Percentiles rank a stretch among this genome's conserved stretches.
Conservation (phyloP, 2,113 vertebrate genomes). For the Chlamydotis undulata region DNA sequence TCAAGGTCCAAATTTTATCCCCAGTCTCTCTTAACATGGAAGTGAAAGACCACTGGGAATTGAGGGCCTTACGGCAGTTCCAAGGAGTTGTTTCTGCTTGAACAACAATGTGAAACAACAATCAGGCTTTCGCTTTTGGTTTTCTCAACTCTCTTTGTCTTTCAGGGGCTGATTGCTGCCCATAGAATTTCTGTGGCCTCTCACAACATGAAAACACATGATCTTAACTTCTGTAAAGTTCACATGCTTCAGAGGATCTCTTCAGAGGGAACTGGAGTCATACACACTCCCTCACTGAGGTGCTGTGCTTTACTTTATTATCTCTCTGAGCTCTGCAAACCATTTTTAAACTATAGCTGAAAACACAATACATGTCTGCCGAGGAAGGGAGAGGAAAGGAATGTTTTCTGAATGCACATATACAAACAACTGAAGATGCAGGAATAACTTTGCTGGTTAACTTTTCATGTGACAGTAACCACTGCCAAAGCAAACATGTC, state of each 20-base stretch:
- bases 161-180: not conserved
- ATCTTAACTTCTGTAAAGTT: not conserved
- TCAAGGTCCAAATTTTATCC: not conserved
- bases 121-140: not conserved
- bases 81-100: not conserved
- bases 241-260: not conserved
- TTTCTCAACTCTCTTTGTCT: constrained; percentile 44
- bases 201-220: not conserved
- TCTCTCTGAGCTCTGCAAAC: constrained; percentile 47
- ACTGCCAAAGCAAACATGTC: constrained; percentile 24
- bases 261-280: not conserved
- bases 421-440: constrained; percentile 13
- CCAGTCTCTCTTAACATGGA: not conserved
- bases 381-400: not conserved
- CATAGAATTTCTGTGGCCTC: not conserved
- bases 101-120: not conserved
- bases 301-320: not conserved
- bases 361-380: constrained; percentile 17
- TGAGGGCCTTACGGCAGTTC: not conserved
- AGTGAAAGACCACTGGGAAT: not conserved
- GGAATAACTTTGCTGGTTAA: constrained; percentile 23
- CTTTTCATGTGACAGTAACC: constrained; percentile 30
- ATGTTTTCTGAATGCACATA: constrained; percentile 44
- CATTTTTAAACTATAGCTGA: constrained; percentile 18
- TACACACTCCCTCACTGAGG: not conserved